Percentiles rank a stretch among this genome's conserved stretches.
Conservation (phyloP, 2,888 invertebrate genomes). For the Campaea margaritaria region DNA sequence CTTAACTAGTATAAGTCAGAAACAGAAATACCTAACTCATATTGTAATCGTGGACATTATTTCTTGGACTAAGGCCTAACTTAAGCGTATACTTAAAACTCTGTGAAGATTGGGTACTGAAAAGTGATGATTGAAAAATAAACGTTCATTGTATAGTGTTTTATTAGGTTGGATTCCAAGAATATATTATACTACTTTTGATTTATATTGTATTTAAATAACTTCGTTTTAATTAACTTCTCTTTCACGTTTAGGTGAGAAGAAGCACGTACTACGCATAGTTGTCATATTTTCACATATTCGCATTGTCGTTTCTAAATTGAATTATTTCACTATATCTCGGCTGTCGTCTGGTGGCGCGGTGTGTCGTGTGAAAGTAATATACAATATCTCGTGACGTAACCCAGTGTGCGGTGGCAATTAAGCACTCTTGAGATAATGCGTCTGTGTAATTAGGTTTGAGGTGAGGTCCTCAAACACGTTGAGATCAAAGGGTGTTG, state of each 20-base stretch:
- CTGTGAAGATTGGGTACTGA: too few relatives aligned
- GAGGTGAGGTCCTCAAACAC: conserved; percentile 26
- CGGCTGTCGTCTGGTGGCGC: too few relatives aligned
- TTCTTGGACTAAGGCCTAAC: too few relatives aligned
- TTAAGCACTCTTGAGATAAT: conserved; percentile 40
- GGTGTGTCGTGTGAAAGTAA: conserved; percentile 34
- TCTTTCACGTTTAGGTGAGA: conserved; percentile 1
- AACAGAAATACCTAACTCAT: too few relatives aligned
- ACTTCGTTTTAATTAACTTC: neutral
- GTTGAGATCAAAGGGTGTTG: conserved; percentile 29
- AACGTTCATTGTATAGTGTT: too few relatives aligned
- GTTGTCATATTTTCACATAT: conserved; percentile 11
- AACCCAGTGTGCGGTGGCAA: conserved; percentile 31
- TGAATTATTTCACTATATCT: conserved; percentile 14
- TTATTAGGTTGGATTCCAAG: too few relatives aligned
- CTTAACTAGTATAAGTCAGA: too few relatives aligned
- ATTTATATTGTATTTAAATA: too few relatives aligned
- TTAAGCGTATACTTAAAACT: too few relatives aligned
- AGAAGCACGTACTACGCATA: neutral
- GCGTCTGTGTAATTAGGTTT: conserved; percentile 35
- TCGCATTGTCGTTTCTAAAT: conserved; percentile 10
- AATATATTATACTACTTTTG: too few relatives aligned
- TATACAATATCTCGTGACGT: conserved; percentile 21
- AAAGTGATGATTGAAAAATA: too few relatives aligned
- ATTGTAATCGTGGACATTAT: too few relatives aligned